Evolutionary conservation across 2,797 vertebrate genomes (phyloP).

Genomic region (Propithecus perrieri): DNA sequence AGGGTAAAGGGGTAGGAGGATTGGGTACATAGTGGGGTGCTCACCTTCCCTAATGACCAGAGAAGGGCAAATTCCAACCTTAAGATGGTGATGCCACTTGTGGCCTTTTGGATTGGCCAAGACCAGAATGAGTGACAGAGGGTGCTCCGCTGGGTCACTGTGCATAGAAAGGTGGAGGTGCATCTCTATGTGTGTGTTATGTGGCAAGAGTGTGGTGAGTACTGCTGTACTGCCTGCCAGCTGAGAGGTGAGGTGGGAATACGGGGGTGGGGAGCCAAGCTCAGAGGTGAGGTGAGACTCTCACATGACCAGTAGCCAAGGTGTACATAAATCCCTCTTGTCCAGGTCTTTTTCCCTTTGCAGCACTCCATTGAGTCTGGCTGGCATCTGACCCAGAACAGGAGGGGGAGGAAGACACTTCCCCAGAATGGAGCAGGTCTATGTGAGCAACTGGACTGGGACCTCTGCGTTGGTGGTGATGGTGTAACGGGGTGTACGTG

Average conservation of each 20-base stretch:
- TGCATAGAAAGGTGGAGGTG: background rate
- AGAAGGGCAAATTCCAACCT: background rate
- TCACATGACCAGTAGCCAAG: background rate
- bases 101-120: background rate
- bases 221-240: background rate
- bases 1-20: background rate
- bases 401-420: background rate
- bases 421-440: background rate
- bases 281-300: background rate
- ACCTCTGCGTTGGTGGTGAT: background rate
- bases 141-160: too few relatives aligned
- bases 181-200: background rate
- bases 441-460: background rate
- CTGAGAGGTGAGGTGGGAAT: background rate
- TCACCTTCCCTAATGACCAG: background rate
- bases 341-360: background rate
- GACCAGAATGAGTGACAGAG: background rate
- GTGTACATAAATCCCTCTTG: background rate
- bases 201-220: background rate
- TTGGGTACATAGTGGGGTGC: background rate
- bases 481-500: background rate
- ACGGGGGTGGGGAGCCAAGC: background rate
- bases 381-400: background rate
- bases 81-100: background rate
- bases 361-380: background rate